Base-by-base conservation (phyloP, 2,797 vertebrate species). In the Tolypeutes matacus region DNA sequence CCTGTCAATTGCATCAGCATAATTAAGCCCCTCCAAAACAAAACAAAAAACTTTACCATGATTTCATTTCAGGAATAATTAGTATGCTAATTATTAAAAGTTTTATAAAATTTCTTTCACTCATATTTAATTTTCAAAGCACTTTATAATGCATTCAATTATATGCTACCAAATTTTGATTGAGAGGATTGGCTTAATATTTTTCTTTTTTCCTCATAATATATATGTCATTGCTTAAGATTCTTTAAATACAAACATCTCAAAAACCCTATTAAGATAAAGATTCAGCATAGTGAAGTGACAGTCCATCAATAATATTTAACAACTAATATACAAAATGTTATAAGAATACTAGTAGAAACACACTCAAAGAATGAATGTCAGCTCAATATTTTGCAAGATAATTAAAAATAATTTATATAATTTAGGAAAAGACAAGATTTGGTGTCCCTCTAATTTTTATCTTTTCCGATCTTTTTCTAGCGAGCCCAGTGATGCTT, bases 361-460 rank as follows among this genome's bases (percentile, higher is more conserved):
- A 89, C 14, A 76, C 76, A 76, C 53, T 89, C 3, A 56, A 95
- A 91, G 46, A 91, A 64, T 84, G 81, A 87, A 51, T 86, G 36
- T 36, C 14, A 20, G 85, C 42, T 89, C 83, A 84, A 20, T 78
- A 77, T 77, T 94, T 84, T 78, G 4, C 56, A 94, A 72, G 23
- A 81, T 73, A 92, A 96, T 82, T 94, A 85, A 95, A 86, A 84
- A 89, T 90, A 64, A 87, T 87, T 89, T 94, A 65, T 76, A 39
- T 70, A 85, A 78, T 36, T 95, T 69, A 75, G n/a, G 51, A 65
- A 83, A 89, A 91, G 73, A 70, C 1, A 89, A 85, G 34, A 87
- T 72, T 88, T 31, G 2, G 13, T 25, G 31, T 82, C n/a, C 39
- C 14, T 92, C 25, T 65, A 70, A 64, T 78, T 95, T 94, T 88